Conservation (phyloP, 2,888 invertebrate species). For the Trichopria drosophilae region DNA sequence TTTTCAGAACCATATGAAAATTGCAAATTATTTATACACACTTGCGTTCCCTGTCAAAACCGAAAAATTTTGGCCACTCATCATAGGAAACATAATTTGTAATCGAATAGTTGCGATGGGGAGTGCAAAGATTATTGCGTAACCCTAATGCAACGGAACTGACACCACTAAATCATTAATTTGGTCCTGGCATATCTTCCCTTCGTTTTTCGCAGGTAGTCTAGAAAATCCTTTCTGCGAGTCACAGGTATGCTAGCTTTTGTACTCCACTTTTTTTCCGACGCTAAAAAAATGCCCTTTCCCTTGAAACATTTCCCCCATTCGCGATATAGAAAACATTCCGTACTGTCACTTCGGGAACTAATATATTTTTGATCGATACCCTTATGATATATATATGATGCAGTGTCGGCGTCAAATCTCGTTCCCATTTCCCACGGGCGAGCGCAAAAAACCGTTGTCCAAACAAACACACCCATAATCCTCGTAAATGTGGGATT, state of each 20-base stretch:
- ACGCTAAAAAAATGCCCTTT: slow-evolving; percentile 32
- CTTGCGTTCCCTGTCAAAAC: no score
- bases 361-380: slow-evolving; percentile 60
- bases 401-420: slow-evolving; percentile 38
- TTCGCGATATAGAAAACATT: slow-evolving; percentile 51
- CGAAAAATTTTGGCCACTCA: no score
- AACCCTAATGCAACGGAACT: slow-evolving; percentile 49
- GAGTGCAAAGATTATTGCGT: slow-evolving; percentile 30
- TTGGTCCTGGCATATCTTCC: slow-evolving; percentile 39
- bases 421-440: slow-evolving; percentile 53
- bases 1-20: no score
- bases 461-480: slow-evolving; percentile 58
- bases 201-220: slow-evolving; percentile 48
- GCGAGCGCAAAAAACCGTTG: slow-evolving; percentile 49
- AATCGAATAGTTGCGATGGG: no score
- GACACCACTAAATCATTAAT: slow-evolving; percentile 58
- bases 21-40: no score
- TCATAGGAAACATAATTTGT: no score
- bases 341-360: slow-evolving; percentile 57
- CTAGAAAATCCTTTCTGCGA: slow-evolving; percentile 7
- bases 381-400: slow-evolving; percentile 29
- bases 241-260: slow-evolving; percentile 49
- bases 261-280: slow-evolving; percentile 39
- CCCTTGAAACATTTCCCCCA: slow-evolving; percentile 36
- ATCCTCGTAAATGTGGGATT: no score